Evolutionary conservation across 2,888 invertebrate species (phyloP), one percentile per base, ranked within the genome.

Genomic region (Dorcus parallelipipedus): DNA sequence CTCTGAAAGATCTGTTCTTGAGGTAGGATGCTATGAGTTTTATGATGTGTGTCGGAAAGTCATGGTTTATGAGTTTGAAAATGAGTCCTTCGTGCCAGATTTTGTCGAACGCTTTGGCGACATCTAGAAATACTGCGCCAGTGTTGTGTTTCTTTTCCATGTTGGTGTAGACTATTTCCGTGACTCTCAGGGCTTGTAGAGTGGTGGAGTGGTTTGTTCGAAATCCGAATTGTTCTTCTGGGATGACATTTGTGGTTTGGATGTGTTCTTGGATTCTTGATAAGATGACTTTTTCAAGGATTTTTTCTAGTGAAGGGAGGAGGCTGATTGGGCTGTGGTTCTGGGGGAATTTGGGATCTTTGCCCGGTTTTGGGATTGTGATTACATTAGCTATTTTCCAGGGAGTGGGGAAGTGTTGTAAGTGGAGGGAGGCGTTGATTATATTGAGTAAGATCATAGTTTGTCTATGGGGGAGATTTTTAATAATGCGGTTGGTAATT

Each of bases 241-340:
- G 63, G 20, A 20, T 20, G 20, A 20, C 2, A 20, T 20, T 20
- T 5, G 59, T 56, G 14, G 43, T 56, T 8, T 60, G 53, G 4
- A 61, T 41, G 20, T 38, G 38, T 5, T 23, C 9, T 9, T 55
- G 47, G 8, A 71, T 38, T 38, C 60, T 45, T 2, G 40, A 48
- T 4, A 63, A 41, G 10, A 66, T 50, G 8, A 66, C 23, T 47
- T 50, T 52, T 51, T 70, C 70, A 10, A 65, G 52, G 3, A 69
- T 9, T 56, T 69, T 69, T 39, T 65, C 60, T 7, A 67, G 20
- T 9, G 49, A 54, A n/a, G 60, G 53, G 3, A 71, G 62, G 3
- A 71, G 63, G n/a, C 65, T 64, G 8, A 73, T 71, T 0, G 69
- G 68, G 9, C 69, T 50, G 49, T 69, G 69, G 40, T 60, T 67